Base-by-base conservation (phyloP, 2,113 vertebrate genomes). In the Tenrec ecaudatus region DNA sequence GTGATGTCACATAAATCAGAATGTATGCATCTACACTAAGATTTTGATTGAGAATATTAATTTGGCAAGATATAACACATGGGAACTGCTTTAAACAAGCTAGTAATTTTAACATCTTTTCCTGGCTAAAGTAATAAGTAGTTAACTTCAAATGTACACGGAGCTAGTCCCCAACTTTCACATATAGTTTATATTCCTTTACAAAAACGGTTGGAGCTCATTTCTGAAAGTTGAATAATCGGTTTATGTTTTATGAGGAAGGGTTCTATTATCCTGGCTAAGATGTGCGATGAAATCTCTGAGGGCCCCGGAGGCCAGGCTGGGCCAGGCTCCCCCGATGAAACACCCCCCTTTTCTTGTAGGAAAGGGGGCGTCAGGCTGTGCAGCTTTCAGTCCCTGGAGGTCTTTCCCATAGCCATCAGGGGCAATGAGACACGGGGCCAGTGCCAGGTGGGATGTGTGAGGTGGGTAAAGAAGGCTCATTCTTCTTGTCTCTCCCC, bases 61-160 rank as follows among this genome's bases (percentile, higher is more conserved):
- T 33, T 71, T 33, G 33, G 71, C 31, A 71, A 71, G 33, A 71
- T 71, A 33, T n/a, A 73, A 73, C n/a, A 33, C 20, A 73, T 19
- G 14, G 64, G 87, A 88, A 71, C 25, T 53, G 77, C 27, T 69
- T 84, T 66, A 82, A 87, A 58, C 27, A 81, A 81, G 5, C 66
- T 82, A 68, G 58, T 78, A 73, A 89, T 82, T 82, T 91, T 82
- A 82, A 33, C 77, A 17, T 89, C 14, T 95, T 83, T 92, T 22
- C 57, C 76, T 20, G 88, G 40, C 36, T 86, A 82, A 82, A 85
- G 62, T 75, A 91, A 88, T 57, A 94, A 88, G 10, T 60, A 78
- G 20, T 82, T 22, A 22, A 62, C 57, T 91, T 64, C n/a, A 80
- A 76, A 92, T 82, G 47, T 85, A 82, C 29, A 60, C 43, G 79